A percentile compares a stretch with the other conserved stretches of the same genome.
phyloP scores from a whole-genome alignment of 1,140 invertebrate genomes.

The Phortica variegata region DNA sequence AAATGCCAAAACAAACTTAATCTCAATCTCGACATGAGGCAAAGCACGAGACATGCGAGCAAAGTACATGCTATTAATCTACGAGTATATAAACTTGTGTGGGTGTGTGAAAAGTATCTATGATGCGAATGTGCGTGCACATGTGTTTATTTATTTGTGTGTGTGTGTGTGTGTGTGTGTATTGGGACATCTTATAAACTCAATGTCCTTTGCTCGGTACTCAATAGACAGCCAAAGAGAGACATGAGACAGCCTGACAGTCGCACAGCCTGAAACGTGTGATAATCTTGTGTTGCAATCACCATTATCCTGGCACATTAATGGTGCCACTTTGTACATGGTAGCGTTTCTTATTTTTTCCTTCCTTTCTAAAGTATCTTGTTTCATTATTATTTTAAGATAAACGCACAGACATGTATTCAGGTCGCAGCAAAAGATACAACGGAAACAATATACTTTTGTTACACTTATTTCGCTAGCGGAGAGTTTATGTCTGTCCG shows the following conservation, averaged over 20 bases:
- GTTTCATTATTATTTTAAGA: too few species aligned
- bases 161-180: slow-evolving; percentile 5
- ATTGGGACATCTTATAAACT: not conserved
- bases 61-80: too few species aligned
- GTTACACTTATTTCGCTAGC: not conserved
- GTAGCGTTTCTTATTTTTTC: slow-evolving; percentile 15
- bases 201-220: not conserved
- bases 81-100: too few species aligned
- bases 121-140: too few species aligned
- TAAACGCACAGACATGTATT: not conserved
- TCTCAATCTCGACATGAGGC: slow-evolving; percentile 16
- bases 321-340: slow-evolving; percentile 42
- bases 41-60: too few species aligned
- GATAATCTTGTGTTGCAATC: slow-evolving; percentile 43
- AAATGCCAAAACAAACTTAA: slow-evolving; percentile 3
- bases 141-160: slow-evolving; percentile 1
- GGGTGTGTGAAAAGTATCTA: too few species aligned
- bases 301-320: slow-evolving; percentile 32
- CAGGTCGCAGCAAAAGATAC: not conserved
- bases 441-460: slow-evolving; percentile 10
- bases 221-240: not conserved
- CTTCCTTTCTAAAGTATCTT: too few species aligned
- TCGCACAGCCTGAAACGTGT: slow-evolving; percentile 28
- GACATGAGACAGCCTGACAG: slow-evolving; percentile 1
- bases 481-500: slow-evolving; percentile 3